Evolutionary conservation across 1,140 invertebrate genomes (phyloP).

Genomic region (Leptopilina boulardi): DNA sequence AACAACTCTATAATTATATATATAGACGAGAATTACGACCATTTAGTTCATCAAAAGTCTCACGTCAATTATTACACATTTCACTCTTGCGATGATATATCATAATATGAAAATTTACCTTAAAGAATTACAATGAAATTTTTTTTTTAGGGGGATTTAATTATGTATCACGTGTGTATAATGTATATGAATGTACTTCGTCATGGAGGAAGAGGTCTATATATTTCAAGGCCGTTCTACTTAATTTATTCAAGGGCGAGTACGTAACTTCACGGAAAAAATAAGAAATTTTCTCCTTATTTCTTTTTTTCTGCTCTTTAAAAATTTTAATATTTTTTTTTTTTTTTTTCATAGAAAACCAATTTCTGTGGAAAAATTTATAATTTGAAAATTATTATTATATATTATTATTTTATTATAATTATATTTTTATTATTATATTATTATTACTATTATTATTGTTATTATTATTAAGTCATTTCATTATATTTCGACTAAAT

Average conservation of each 20-base stretch:
- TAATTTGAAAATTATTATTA: too few relatives aligned
- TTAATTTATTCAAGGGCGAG: not conserved
- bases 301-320: not conserved
- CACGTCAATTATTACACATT: slow-evolving; percentile 9
- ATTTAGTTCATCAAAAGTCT: not conserved
- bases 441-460: too few relatives aligned
- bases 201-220: not conserved
- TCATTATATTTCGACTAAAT: too few relatives aligned
- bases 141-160: slow-evolving; percentile 7
- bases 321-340: too few relatives aligned
- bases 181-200: not conserved
- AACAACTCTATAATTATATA: slow-evolving; percentile 42
- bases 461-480: too few relatives aligned
- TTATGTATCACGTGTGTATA: not conserved
- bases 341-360: too few relatives aligned
- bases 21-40: not conserved
- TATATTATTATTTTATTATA: too few relatives aligned
- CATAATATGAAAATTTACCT: not conserved
- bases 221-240: not conserved
- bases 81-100: too few relatives aligned
- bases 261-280: not conserved
- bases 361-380: too few relatives aligned
- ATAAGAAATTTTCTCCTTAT: not conserved
- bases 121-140: not conserved
- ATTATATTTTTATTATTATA: too few relatives aligned